A percentile compares a stretch with the other conserved stretches of the same genome.
phyloP scores from a whole-genome alignment of 2,113 vertebrate species.

The Mionectes macconnelli region DNA sequence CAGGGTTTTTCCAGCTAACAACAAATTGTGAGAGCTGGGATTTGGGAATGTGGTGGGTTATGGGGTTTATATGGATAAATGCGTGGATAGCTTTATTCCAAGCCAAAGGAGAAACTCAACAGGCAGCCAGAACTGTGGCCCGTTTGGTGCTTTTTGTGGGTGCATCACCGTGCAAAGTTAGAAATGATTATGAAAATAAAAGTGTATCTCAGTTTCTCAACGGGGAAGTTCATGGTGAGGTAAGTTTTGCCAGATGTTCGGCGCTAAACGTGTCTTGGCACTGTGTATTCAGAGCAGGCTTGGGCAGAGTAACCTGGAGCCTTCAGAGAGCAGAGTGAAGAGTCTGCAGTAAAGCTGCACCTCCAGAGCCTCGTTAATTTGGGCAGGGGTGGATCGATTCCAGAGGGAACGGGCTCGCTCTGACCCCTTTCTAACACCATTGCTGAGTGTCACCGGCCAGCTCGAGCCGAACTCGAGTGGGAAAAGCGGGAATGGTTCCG shows the following conservation, averaged over 20 bases:
- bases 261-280: neutral
- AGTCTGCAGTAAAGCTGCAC: neutral
- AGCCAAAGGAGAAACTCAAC: neutral
- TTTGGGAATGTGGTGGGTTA: neutral
- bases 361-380: fast-evolving
- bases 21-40: neutral
- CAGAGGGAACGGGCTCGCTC: neutral
- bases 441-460: fast-evolving
- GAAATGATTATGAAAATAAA: neutral
- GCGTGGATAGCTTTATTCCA: neutral
- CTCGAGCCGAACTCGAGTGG: neutral
- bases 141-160: neutral
- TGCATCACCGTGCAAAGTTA: neutral
- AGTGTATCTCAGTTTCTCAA: neutral
- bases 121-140: neutral
- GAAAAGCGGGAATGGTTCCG: fast-evolving
- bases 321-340: neutral
- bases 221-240: neutral
- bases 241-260: neutral
- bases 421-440: neutral
- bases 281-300: neutral
- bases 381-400: neutral
- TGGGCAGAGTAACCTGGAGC: neutral
- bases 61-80: neutral
- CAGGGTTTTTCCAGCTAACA: neutral